Conservation (phyloP, 2,113 vertebrate genomes). For the Gnathonemus echidnorhynchus region DNA sequence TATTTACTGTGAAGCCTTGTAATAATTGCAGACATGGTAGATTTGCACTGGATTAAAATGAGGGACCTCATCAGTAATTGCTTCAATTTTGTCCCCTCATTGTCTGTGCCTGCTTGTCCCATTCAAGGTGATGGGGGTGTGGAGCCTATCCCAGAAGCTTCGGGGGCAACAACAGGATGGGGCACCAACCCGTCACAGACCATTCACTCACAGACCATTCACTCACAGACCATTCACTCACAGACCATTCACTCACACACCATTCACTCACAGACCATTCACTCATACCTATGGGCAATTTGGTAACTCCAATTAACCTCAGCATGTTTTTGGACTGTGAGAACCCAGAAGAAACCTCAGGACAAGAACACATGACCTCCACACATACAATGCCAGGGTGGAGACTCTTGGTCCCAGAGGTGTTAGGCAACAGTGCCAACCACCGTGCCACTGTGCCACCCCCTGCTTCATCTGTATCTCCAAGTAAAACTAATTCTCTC, state of each 20-base stretch:
- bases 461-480: not conserved
- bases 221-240: not conserved
- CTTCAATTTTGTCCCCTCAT: not conserved
- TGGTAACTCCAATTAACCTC: not conserved
- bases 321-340: not conserved
- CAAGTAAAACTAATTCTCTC: not conserved
- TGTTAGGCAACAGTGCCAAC: not conserved
- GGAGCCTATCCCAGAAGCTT: not conserved
- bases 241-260: not conserved
- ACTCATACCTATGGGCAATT: not conserved
- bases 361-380: not conserved
- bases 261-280: not conserved
- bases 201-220: too few species aligned
- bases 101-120: not conserved
- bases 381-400: not conserved
- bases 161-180: not conserved
- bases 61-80: not conserved
- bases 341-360: not conserved
- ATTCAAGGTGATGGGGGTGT: not conserved
- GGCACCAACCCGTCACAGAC: not conserved
- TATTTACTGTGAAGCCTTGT: not conserved
- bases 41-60: not conserved
- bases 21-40: not conserved
- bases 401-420: not conserved
- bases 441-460: not conserved